Base-by-base conservation (phyloP, 1,140 invertebrate genomes). In the Saccostrea echinata region DNA sequence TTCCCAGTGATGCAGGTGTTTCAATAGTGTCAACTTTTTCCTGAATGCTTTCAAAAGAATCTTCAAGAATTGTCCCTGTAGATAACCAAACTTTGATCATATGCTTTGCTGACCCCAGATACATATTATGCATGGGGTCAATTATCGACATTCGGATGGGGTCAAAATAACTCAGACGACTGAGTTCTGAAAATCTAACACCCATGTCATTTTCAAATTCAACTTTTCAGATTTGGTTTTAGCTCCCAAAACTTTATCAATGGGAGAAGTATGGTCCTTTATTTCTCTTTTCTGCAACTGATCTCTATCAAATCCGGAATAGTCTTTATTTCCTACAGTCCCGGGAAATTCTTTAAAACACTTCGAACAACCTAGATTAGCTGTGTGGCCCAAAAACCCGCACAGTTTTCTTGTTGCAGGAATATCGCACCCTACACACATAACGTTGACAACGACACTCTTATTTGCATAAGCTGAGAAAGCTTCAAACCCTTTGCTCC, bases 121-220 rank as follows among this genome's bases (percentile, higher is more conserved):
- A 88, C n/a, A 88, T 55, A 12, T 88, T 88, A 24, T 87, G 82
- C 89, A 90, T 90, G 18, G 89, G 89, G 53, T 90, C 85, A 35
- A 89, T 82, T 33, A 76, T 21, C 16, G 85, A 80, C 85, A 89
- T 84, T 24, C 85, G 43, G 6, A 90, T 71, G 21, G 89, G 89
- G 35, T 88, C 85, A 84, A 88, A 90, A 80, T 88, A 90, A 18
- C 52, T 57, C 21, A 90, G 33, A 30, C 68, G 9, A 18, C n/a
- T 27, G 6, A 88, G 33, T 2, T 11, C n/a, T 55, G 87, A 84
- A 61, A 51, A 43, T 84, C 21, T 55, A 84, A 51, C 24, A 87
- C 89, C 86, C 33, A 64, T 33, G 21, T 27, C 2, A 43, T n/a
- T 81, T 88, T 84, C 18, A 90, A 24, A 68, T 30, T 21, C 6